These are phyloP conservation scores for Dendroctonus valens DNA, from an alignment of 1,140 invertebrate genomes.

Conservation along the genomic window DNA sequence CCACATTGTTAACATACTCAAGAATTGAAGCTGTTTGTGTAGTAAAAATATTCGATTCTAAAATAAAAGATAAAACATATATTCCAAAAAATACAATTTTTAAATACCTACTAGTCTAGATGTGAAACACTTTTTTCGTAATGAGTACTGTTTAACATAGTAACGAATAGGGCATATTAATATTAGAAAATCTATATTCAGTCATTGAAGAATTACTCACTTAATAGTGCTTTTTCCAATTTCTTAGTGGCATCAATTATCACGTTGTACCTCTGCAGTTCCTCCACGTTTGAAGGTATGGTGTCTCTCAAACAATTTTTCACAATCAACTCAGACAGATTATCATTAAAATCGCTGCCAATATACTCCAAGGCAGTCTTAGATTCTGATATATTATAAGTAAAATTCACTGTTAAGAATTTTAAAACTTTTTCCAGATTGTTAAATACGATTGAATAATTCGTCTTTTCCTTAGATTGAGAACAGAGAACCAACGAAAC, in stretches of 20 bases:
- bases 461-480: constrained; percentile 50
- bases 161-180: background rate
- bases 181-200: background rate
- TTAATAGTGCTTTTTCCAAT: constrained; percentile 65
- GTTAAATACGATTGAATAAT: constrained; percentile 60
- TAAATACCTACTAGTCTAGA: background rate
- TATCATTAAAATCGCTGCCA: constrained; percentile 59
- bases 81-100: background rate
- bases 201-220: constrained; percentile 2
- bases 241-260: constrained; percentile 63
- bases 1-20: constrained; percentile 74
- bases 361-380: constrained; percentile 62
- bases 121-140: background rate
- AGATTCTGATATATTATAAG: constrained; percentile 53
- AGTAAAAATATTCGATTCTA: constrained; percentile 57
- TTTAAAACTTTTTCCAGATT: constrained; percentile 61
- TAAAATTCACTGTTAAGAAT: constrained; percentile 60
- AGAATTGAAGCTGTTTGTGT: constrained; percentile 46
- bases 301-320: constrained; percentile 72
- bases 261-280: constrained; percentile 64
- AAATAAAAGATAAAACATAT: constrained; percentile 8
- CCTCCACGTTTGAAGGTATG: constrained; percentile 70
- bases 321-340: constrained; percentile 67
- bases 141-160: background rate
- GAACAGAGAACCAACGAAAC: constrained; percentile 53